These are phyloP conservation scores for Callipepla californica DNA, from an alignment of 2,113 vertebrate genomes.

Conservation along the genomic window DNA sequence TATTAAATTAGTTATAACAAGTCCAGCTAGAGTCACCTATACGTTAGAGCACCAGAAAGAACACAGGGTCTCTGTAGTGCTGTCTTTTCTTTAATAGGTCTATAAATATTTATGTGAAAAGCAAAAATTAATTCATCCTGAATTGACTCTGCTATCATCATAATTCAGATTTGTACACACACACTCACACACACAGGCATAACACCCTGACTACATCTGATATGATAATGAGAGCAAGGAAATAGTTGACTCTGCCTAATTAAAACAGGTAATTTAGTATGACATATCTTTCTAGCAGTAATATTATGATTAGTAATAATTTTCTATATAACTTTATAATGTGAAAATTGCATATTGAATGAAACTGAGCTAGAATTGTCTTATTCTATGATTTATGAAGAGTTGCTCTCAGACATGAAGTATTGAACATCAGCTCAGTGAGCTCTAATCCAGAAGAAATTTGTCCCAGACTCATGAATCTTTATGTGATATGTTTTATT, in stretches of 20 bases:
- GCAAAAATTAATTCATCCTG: slow-evolving; percentile 37
- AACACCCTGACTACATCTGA: slow-evolving; percentile 44
- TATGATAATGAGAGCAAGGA: slow-evolving; percentile 59
- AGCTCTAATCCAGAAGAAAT: slow-evolving; percentile 37
- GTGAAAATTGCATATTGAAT: slow-evolving; percentile 40
- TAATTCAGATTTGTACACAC: slow-evolving; percentile 30
- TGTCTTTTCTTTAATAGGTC: slow-evolving; percentile 40
- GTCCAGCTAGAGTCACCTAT: slow-evolving; percentile 38
- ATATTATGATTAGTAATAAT: slow-evolving; percentile 60
- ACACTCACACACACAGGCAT: neutral
- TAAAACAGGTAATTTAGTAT: slow-evolving; percentile 74
- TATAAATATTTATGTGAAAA: slow-evolving; percentile 70
- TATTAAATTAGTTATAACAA: slow-evolving; percentile 61
- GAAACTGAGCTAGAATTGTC: slow-evolving; percentile 43
- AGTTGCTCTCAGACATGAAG: slow-evolving; percentile 52
- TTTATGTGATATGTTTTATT: slow-evolving; percentile 34
- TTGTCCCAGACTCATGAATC: slow-evolving; percentile 30
- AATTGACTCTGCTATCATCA: slow-evolving; percentile 40
- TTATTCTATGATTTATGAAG: slow-evolving; percentile 59
- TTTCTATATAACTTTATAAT: slow-evolving; percentile 31
- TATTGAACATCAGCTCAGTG: slow-evolving; percentile 9
- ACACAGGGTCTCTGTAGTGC: neutral
- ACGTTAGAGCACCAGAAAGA: neutral
- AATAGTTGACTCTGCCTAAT: slow-evolving; percentile 64
- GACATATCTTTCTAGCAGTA: slow-evolving; percentile 38